Conservation (phyloP, 1,140 invertebrate genomes). For the Bilobella aurantiaca region DNA sequence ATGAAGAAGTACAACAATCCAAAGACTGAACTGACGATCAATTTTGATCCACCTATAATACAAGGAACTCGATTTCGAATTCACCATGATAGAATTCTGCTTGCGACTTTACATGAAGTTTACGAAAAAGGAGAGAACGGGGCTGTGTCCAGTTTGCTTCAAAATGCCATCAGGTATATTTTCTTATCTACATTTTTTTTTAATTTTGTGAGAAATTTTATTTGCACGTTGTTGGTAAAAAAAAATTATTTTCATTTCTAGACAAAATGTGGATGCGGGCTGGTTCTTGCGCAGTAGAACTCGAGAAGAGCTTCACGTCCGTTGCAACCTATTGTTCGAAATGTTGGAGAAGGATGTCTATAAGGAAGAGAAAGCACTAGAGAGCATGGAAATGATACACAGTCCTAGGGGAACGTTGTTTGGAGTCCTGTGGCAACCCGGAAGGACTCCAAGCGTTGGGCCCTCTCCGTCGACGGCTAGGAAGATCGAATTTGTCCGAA, state of each 20-base stretch:
- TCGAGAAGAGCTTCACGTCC: conserved; percentile 2
- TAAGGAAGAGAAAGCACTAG: too few species aligned
- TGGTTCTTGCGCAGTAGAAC: conserved; percentile 5
- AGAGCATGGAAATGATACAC: too few species aligned
- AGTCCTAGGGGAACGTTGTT: too few species aligned
- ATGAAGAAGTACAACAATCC: neutral
- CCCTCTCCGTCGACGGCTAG: too few species aligned
- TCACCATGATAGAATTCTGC: neutral
- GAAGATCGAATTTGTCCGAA: too few species aligned
- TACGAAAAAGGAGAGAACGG: neutral
- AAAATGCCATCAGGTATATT: neutral
- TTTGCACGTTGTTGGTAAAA: neutral
- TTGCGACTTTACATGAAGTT: neutral
- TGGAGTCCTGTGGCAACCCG: too few species aligned
- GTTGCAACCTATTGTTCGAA: conserved; percentile 7
- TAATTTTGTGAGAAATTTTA: too few species aligned
- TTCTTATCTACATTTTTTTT: too few species aligned
- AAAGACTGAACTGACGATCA: neutral
- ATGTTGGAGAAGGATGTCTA: neutral
- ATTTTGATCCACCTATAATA: neutral
- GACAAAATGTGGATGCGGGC: neutral
- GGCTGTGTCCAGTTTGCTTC: neutral
- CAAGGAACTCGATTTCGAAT: neutral
- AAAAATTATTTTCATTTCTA: too few species aligned
- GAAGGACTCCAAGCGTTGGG: too few species aligned